Conservation (phyloP, 92 coral and sea anemone species). For the Desmophyllum pertusum region DNA sequence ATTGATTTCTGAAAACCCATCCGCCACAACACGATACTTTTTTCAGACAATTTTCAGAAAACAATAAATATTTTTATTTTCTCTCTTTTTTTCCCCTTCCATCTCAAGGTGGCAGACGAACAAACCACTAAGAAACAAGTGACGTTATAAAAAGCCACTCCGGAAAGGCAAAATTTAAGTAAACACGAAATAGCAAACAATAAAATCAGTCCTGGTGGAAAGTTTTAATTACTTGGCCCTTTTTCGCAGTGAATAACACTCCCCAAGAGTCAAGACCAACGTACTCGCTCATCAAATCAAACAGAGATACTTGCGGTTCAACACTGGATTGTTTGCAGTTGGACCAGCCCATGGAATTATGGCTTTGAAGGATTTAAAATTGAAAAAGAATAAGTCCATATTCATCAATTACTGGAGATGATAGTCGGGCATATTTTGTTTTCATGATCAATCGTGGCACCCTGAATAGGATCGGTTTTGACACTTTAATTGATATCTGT, state of each 20-base stretch:
- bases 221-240: constrained; percentile 3
- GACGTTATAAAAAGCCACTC: constrained; percentile 2
- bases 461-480: neutral
- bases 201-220: constrained; percentile 8
- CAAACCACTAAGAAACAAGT: neutral
- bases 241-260: constrained; percentile 13
- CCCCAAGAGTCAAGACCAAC: neutral
- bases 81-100: neutral
- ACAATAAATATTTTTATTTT: neutral
- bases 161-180: constrained; percentile 32
- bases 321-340: neutral
- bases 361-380: neutral
- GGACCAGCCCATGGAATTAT: neutral
- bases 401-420: neutral
- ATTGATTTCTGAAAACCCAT: neutral
- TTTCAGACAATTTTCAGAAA: neutral
- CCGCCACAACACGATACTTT: neutral
- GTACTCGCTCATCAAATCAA: neutral
- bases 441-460: neutral
- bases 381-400: neutral
- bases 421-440: neutral
- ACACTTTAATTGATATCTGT: neutral
- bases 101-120: neutral
- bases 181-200: constrained; percentile 32
- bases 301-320: neutral